Evolutionary conservation across 2,888 invertebrate genomes (phyloP).

Genomic region (Uloborus plumipes): DNA sequence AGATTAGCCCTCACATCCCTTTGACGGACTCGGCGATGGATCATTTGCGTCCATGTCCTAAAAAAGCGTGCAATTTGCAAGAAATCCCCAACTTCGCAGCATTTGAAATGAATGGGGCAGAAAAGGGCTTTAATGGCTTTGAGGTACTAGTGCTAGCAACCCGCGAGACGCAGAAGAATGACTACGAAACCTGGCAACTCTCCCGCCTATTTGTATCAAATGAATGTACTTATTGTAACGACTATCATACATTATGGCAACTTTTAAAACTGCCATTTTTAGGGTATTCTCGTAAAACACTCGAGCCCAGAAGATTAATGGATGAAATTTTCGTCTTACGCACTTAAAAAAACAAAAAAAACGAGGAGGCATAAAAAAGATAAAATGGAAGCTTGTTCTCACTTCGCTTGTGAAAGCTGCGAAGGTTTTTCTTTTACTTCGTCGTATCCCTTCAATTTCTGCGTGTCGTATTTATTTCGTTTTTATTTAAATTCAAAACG

Average conservation of each 20-base stretch:
- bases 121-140: conserved; percentile 63
- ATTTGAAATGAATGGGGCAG: conserved; percentile 60
- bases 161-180: conserved; percentile 54
- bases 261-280: conserved; percentile 65
- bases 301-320: conserved; percentile 51
- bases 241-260: conserved; percentile 63
- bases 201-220: conserved; percentile 65
- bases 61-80: conserved; percentile 50
- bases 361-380: conserved; percentile 18
- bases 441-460: background rate
- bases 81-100: conserved; percentile 51
- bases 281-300: conserved; percentile 57
- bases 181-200: conserved; percentile 63
- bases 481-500: too few species aligned
- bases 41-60: too few species aligned
- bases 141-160: conserved; percentile 62
- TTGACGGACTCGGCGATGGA: too few species aligned
- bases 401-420: conserved; percentile 33
- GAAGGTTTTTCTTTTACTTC: conserved; percentile 9
- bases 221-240: conserved; percentile 65
- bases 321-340: conserved; percentile 58
- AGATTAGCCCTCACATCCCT: too few species aligned
- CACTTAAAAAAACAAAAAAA: conserved; percentile 46
- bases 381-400: conserved; percentile 56
- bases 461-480: too few species aligned